Evolutionary conservation across 2,888 invertebrate genomes (phyloP), one percentile per base, ranked within the genome.

Genomic region (Caenorhabditis sp.): DNA sequence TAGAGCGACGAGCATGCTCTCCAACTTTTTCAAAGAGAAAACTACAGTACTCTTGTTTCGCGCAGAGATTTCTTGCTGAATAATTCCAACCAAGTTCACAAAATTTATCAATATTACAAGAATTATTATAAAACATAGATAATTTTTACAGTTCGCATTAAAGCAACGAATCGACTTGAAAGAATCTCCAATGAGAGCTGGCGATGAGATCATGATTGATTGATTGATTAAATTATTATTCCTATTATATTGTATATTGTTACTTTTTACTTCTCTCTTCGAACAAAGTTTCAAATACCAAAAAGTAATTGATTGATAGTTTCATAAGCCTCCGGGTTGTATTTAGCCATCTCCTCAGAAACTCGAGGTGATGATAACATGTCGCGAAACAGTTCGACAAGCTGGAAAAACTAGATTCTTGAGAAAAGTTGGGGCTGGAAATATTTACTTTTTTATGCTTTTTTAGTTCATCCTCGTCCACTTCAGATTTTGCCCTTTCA

Each of bases 101-200:
- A n/a, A n/a, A n/a, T n/a, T n/a, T n/a, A n/a, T n/a, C n/a, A n/a
- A n/a, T n/a, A n/a, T n/a, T n/a, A n/a, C n/a, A n/a, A n/a, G n/a
- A n/a, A n/a, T n/a, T n/a, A n/a, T n/a, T n/a, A n/a, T n/a, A n/a
- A n/a, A 58, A 36, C 57, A 43, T 4, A 43, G 8, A 26, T 63
- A 55, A 19, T 43, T 58, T n/a, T 69, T 78, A 69, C 66, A 87
- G 79, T 87, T 87, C 64, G 87, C 87, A 8, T 81, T 86, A 82
- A 87, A 87, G 65, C 87, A 87, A 61, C 66, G 82, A 58, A 84
- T 87, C 43, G 86, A 84, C 43, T 67, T 87, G 59, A 84, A 82
- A 50, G 87, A 87, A 59, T 60, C 69, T 14, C 77, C 83, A 19
- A 69, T 79, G 71, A 50, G 61, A 37, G 36, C 66, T 12, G 31